Evolutionary conservation across 2,888 invertebrate genomes (phyloP).

Genomic region (Julus scandinavius): DNA sequence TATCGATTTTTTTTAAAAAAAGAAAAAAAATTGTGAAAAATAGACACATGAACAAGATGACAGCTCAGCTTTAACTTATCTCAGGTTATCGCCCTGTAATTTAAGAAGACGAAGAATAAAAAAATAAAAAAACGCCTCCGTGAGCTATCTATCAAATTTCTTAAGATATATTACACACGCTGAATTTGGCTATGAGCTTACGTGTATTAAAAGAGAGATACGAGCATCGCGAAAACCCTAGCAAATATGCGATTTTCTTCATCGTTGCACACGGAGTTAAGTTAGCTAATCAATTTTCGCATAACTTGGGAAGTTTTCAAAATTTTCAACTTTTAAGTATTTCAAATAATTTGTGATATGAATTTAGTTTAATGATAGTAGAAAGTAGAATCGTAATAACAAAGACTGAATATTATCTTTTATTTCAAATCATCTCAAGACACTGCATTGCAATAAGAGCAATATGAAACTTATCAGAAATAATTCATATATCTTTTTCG

Average conservation of each 20-base stretch:
- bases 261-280: not conserved
- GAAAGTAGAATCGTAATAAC: no score
- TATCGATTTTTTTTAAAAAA: not conserved
- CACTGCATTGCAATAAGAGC: not conserved
- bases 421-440: no score
- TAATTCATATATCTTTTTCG: not conserved
- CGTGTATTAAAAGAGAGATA: slow-evolving; percentile 27
- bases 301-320: not conserved
- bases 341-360: no score
- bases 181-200: slow-evolving; percentile 20
- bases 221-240: not conserved
- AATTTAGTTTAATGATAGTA: no score
- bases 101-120: not conserved
- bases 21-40: not conserved
- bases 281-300: not conserved
- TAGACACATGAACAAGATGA: not conserved
- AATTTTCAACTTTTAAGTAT: no score
- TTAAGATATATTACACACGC: slow-evolving; percentile 28
- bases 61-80: slow-evolving; percentile 29
- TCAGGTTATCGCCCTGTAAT: slow-evolving; percentile 48
- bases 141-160: slow-evolving; percentile 45
- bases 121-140: not conserved
- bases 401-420: no score
- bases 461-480: not conserved
- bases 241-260: slow-evolving; percentile 8